Conservation (phyloP, 2,113 vertebrate species). For the Dromaius novaehollandiae region DNA sequence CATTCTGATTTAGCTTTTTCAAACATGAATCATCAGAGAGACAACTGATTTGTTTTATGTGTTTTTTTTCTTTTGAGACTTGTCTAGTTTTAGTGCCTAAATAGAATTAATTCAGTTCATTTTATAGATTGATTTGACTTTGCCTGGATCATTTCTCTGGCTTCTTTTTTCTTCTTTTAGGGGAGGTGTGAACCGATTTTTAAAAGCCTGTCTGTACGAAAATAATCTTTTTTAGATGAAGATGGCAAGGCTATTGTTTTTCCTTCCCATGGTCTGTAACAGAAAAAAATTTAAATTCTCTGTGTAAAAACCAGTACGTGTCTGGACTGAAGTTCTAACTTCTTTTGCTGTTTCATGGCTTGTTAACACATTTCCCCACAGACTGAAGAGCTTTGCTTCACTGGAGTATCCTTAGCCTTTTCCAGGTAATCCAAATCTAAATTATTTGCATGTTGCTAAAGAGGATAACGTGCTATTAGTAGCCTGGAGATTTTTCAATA, state of each 20-base stretch:
- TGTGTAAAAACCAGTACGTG: not conserved
- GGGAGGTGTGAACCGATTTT: not conserved
- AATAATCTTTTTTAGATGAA: not conserved
- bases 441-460: not conserved
- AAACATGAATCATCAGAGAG: not conserved
- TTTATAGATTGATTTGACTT: not conserved
- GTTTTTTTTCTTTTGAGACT: not conserved
- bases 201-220: not conserved
- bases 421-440: not conserved
- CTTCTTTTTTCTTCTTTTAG: not conserved
- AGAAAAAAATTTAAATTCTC: not conserved
- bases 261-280: not conserved
- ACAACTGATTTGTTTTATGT: not conserved
- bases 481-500: not conserved
- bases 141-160: not conserved
- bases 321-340: not conserved
- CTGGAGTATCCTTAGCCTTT: not conserved
- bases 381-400: not conserved
- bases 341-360: not conserved
- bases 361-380: not conserved
- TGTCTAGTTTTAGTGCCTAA: not conserved
- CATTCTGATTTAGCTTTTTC: not conserved
- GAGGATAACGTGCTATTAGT: not conserved
- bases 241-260: not conserved
- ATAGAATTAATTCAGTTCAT: not conserved